phyloP scores from a whole-genome alignment of 2,113 vertebrate genomes.

The Megaceryle torquata region DNA sequence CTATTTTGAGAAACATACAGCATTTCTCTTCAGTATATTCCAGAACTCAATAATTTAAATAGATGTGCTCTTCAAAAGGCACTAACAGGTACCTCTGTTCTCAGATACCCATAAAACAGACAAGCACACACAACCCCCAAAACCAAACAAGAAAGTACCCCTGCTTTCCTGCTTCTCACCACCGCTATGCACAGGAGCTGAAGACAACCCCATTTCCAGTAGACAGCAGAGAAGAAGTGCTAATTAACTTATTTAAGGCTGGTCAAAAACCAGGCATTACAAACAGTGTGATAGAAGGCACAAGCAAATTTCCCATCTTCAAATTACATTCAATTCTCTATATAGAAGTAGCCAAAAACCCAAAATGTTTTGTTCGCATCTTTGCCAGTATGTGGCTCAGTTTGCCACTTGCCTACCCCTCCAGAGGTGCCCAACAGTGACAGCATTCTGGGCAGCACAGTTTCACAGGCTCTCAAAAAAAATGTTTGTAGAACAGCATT shows the following conservation, averaged over 20 bases:
- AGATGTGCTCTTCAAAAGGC: not conserved
- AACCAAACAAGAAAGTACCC: not conserved
- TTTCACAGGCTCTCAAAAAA: not conserved
- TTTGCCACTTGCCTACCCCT: not conserved
- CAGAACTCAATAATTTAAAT: not conserved
- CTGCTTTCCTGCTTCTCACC: not conserved
- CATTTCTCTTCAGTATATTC: not conserved
- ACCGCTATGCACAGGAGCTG: not conserved
- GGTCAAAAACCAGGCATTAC: not conserved
- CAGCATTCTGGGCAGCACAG: not conserved
- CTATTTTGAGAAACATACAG: not conserved
- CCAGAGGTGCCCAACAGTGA: not conserved
- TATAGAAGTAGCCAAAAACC: too few relatives aligned
- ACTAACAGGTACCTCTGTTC: not conserved
- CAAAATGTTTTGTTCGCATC: too few relatives aligned
- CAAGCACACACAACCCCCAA: not conserved
- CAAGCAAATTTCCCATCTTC: not conserved
- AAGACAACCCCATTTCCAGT: not conserved
- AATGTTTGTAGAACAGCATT: not conserved
- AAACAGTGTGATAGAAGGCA: not conserved
- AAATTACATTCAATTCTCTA: not conserved
- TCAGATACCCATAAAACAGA: not conserved
- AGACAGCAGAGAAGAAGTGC: not conserved
- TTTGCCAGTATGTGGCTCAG: accelerated
- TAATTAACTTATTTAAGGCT: not conserved